Conservation (phyloP, 1,140 invertebrate species). For the Wiebesia pumilae region DNA sequence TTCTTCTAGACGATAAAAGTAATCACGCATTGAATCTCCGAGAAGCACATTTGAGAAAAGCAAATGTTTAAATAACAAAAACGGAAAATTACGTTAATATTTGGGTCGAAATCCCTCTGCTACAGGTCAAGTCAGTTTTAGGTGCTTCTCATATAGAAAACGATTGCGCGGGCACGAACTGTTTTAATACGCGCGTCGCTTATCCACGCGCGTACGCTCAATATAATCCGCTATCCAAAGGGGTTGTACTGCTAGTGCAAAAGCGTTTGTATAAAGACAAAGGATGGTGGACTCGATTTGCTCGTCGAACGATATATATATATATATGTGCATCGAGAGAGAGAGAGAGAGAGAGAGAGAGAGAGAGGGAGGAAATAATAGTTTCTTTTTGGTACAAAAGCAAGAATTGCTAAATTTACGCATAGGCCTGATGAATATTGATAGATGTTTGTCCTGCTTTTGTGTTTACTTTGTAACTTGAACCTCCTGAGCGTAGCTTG, state of each 20-base stretch:
- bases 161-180: slow-evolving; percentile 14
- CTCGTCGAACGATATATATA: neutral
- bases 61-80: neutral
- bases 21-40: no score
- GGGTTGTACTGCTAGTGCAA: neutral
- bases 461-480: slow-evolving; percentile 39
- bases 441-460: slow-evolving; percentile 7
- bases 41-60: neutral
- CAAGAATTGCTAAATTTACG: neutral
- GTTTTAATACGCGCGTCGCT: neutral
- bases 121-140: neutral
- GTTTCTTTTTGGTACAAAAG: neutral
- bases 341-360: neutral
- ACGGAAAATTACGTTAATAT: neutral
- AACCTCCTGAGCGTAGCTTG: neutral
- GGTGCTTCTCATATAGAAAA: neutral
- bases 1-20: no score
- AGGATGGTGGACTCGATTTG: neutral
- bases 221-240: neutral
- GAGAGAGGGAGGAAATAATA: neutral
- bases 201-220: neutral
- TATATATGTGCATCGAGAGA: neutral
- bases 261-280: neutral
- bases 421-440: slow-evolving; percentile 33
- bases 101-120: neutral